Evolutionary conservation across 1,140 invertebrate genomes (phyloP), one percentile per base, ranked within the genome.

Genomic region (Apis florea): DNA sequence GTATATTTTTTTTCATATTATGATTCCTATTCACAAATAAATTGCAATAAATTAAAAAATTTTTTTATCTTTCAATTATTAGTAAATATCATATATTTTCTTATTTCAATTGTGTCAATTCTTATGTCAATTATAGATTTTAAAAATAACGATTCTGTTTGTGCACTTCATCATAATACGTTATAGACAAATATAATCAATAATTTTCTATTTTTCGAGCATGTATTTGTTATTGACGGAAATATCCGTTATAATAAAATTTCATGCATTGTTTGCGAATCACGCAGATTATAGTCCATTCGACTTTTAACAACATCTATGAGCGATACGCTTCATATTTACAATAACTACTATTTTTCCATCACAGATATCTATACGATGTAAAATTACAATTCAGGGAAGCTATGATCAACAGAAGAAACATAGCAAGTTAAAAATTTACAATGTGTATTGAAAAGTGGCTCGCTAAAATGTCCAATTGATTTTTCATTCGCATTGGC

Each of bases 231-330:
- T 17, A 12, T 24, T 24, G 26, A 47, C 21, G 51, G 66, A 21
- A 49, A 21, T 8, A 4, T 3, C 9, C 17, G 24, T 19, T 78
- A 51, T 53, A 75, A 40, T 40, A 58, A 58, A 58, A 70, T 59
- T n/a, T 21, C 47, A 76, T 40, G 54, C 21, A 59, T 70, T 56
- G 26, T 84, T 61, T 64, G 51, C 54, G 17, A 53, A 82, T 82
- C 67, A 68, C 71, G n/a, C 40, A 12, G 69, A 71, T 85, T 86
- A 85, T 82, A 85, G 79, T 86, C 83, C 58, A 54, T 51, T 71
- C 49, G 83, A 86, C 66, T 85, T 79, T 85, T 56, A 61, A 86
- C 59, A 54, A 79, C 66, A 66, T 51, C 67, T 77, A 49, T 4
- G 19, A 79, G 26, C 47, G 61, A 61, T 47, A 67, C 31, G 24